A percentile compares a stretch with the other conserved stretches of the same genome.
Evolutionary conservation across 2,797 vertebrate species (phyloP).

Genomic region (Xyrichtys novacula): DNA sequence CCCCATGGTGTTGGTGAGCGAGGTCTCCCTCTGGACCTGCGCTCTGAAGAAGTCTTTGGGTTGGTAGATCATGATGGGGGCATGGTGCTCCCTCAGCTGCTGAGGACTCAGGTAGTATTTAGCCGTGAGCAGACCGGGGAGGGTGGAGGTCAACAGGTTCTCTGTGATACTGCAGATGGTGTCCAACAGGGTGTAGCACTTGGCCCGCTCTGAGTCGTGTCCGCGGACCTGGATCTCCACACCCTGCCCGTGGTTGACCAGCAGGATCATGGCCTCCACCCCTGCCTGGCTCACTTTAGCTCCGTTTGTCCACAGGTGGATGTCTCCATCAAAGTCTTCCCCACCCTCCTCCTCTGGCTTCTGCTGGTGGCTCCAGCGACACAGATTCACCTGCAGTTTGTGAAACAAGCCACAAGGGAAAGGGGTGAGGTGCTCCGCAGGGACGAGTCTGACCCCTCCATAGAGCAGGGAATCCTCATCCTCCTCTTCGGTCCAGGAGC

Average conservation of each 20-base stretch:
- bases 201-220: constrained; percentile 89
- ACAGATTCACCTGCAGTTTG: constrained; percentile 98
- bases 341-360: constrained; percentile 87
- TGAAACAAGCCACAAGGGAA: constrained; percentile 98
- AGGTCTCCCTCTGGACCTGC: constrained; percentile 91
- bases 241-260: constrained; percentile 97
- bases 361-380: constrained; percentile 97
- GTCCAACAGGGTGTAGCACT: constrained; percentile 94
- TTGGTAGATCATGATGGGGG: constrained; percentile 97
- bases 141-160: constrained; percentile 91
- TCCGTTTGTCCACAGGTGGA: constrained; percentile 95
- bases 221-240: constrained; percentile 96
- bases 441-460: constrained; percentile 93
- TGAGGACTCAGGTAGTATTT: constrained; percentile 97
- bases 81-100: constrained; percentile 95
- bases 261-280: constrained; percentile 92
- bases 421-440: constrained; percentile 94
- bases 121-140: constrained; percentile 93
- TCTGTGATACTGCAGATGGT: constrained; percentile 94
- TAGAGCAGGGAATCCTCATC: constrained; percentile 89
- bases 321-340: constrained; percentile 81
- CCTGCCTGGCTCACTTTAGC: constrained; percentile 91
- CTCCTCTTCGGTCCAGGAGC: constrained; percentile 96
- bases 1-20: constrained; percentile 96
- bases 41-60: constrained; percentile 96